These are phyloP conservation scores for Philotrypesis tridentata DNA, from an alignment of 1,140 invertebrate genomes.

Conservation along the genomic window DNA sequence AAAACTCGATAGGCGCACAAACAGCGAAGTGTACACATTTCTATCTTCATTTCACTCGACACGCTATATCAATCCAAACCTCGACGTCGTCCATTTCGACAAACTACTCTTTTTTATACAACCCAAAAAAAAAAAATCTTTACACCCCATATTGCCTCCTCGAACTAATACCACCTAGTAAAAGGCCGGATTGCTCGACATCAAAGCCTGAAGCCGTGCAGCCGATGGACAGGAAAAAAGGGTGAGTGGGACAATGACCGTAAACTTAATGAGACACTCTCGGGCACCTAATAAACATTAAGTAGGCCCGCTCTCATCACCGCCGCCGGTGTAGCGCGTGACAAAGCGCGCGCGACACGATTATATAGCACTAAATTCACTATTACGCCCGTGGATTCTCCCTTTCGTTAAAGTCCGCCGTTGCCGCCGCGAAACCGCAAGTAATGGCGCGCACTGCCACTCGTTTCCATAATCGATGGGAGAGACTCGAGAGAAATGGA, in stretches of 20 bases:
- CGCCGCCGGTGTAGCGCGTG: not conserved
- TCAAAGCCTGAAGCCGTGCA: not conserved
- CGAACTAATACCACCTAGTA: not conserved
- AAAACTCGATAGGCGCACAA: no score
- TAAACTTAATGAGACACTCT: slow-evolving; percentile 32
- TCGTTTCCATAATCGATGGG: slow-evolving; percentile 47
- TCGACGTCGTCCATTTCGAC: no score
- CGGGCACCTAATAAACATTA: slow-evolving; percentile 36
- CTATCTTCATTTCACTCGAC: no score
- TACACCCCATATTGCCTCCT: not conserved
- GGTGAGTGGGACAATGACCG: not conserved
- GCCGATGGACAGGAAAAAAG: not conserved
- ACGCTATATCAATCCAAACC: no score
- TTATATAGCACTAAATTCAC: slow-evolving; percentile 42
- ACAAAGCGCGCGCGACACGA: slow-evolving; percentile 30
- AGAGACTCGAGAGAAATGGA: not conserved
- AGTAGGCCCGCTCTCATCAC: not conserved
- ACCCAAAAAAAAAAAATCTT: not conserved
- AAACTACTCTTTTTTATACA: no score
- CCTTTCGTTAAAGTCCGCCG: slow-evolving; percentile 38
- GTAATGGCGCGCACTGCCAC: slow-evolving; percentile 40
- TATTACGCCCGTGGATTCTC: slow-evolving; percentile 22
- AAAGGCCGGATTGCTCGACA: not conserved
- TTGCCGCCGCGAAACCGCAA: slow-evolving; percentile 38
- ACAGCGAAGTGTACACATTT: no score